Base-by-base conservation (phyloP, 2,113 vertebrate genomes). In the Muscicapa adusta region DNA sequence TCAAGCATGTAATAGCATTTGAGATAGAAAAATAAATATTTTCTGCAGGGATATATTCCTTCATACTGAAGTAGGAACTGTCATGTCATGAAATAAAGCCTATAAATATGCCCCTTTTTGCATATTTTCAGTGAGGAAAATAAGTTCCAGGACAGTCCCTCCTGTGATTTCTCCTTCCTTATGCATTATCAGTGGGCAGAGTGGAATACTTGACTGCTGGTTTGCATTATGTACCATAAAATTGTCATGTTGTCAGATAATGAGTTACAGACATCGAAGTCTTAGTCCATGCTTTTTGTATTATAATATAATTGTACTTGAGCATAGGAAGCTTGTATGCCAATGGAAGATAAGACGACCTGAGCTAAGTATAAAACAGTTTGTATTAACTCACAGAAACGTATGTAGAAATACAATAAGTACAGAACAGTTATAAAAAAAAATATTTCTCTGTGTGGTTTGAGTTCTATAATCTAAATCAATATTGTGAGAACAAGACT, bases 21-120 rank as follows among this genome's bases (percentile, higher is more conserved):
- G 38, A 88, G 62, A 88, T 50, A 93, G 33, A 89, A 85, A 89
- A 93, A 89, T 16, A 70, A 89, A 47, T 76, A 91, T 85, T 88
- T 90, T 34, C 56, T 80, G 38, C 28, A 63, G 63, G 14, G 12
- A 58, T 85, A 56, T 43, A 14, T 83, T 54, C 33, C 48, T 78
- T 89, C 33, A 57, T 47, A 82, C 38, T 76, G 31, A 79, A 88
- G 54, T 25, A 79, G 77, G 9, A 92, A 85, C 38, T 82, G 80
- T 70, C 71, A 89, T 2, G 0, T 89, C 26, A 60, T 24, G 25
- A 94, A 79, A 82, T 33, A 62, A 93, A 83, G 19, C 63, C 56
- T 50, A 76, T 94, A 87, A 94, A 89, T 79, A 88, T 25, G 8
- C 6, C 4, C 20, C 8, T 65, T 71, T 83, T 66, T 85, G 42